phyloP scores from a whole-genome alignment of 2,113 vertebrate species.

The Seriola rivoliana region DNA sequence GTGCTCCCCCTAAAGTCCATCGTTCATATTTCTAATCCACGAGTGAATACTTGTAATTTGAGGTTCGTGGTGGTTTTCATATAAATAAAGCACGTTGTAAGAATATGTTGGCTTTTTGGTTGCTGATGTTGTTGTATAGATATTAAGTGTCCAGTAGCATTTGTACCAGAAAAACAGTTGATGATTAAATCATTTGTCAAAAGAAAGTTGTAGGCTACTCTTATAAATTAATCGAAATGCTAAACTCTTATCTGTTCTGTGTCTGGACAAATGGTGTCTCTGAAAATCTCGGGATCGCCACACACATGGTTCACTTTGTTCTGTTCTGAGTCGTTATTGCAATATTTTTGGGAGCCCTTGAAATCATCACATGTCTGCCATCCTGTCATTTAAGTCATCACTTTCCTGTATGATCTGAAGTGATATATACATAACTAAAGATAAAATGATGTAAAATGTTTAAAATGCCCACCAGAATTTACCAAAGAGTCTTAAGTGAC shows the following conservation, averaged over 20 bases:
- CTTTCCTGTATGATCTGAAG: not conserved
- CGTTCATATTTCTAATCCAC: not conserved
- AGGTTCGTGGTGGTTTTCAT: not conserved
- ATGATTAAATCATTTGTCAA: not conserved
- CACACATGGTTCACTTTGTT: not conserved
- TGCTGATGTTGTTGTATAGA: not conserved
- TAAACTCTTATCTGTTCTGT: not conserved
- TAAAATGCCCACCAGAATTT: too few relatives aligned
- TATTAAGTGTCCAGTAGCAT: not conserved
- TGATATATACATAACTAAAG: too few relatives aligned
- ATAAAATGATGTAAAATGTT: too few relatives aligned
- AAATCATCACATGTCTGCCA: not conserved
- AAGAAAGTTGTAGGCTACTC: not conserved
- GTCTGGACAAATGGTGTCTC: not conserved
- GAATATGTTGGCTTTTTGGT: not conserved
- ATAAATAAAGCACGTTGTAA: not conserved
- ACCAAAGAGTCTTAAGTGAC: too few relatives aligned
- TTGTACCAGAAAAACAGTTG: not conserved
- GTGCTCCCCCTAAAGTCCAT: slow-evolving; percentile 7
- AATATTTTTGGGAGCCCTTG: not conserved
- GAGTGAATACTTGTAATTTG: not conserved
- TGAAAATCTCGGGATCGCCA: not conserved
- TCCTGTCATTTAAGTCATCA: not conserved
- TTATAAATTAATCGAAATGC: not conserved
- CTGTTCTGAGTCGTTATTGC: not conserved